Evolutionary conservation across 1,140 invertebrate species (phyloP), one percentile per base, ranked within the genome.

Genomic region (Tenebrio molitor): DNA sequence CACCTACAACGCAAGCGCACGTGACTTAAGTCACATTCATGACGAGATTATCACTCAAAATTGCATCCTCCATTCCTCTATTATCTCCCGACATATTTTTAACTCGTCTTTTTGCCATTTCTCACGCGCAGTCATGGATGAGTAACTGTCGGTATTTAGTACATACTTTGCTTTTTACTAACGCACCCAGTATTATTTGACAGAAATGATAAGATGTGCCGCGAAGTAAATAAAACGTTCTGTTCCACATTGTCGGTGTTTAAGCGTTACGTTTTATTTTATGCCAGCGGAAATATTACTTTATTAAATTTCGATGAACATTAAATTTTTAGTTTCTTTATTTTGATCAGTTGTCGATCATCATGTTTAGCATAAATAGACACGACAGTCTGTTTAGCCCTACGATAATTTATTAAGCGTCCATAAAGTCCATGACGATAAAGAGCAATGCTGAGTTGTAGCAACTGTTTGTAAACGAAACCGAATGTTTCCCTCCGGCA

Each of bases 11-110:
- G 64, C 36, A 42, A 6, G 64, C 64, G 62, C n/a, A 14, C 29
- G 16, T 66, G 64, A 41, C 64, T 66, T 66, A 66, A 44, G 64
- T 44, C 64, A 66, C 64, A 44, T 34, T 4, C 25, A 29, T 29
- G 8, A n/a, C n/a, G 15, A 19, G n/a, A 29, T 29, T 29, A 29
- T 29, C 25, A 29, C 8, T 29, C 34, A 16, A 14, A 42, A 42
- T 42, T 8, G 39, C 39, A 16, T n/a, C n/a, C n/a, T n/a, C n/a
- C n/a, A 29, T 29, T 29, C 25, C 25, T 29, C 3, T 8, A 29
- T 29, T 29, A 29, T 29, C 25, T 29, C 25, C n/a, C 3, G 25
- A 3, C 8, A 3, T 29, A 8, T 29, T 29, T 29, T 29, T 29
- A 29, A 39, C n/a, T 39, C n/a, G 36, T 3, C 5, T 7, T 39